phyloP scores from a whole-genome alignment of 1,140 invertebrate genomes.

The Apolygus lucorum region DNA sequence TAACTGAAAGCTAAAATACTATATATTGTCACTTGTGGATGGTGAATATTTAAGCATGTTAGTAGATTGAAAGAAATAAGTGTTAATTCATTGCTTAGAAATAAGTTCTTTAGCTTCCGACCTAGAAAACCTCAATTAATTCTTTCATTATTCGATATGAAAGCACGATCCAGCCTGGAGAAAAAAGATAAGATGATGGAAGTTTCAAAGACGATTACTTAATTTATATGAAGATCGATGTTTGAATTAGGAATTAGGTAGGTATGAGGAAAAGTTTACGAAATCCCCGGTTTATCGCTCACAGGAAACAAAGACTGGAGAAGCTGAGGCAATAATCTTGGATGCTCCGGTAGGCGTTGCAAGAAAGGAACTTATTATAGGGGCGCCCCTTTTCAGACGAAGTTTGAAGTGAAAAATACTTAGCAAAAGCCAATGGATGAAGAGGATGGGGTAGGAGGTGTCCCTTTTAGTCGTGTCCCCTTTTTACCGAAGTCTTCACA shows the following conservation, averaged over 20 bases:
- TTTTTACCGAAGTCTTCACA: neutral
- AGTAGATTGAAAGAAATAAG: too few species aligned
- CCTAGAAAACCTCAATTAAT: too few species aligned
- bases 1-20: too few species aligned
- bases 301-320: conserved; percentile 1
- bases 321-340: neutral
- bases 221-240: neutral
- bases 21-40: too few species aligned
- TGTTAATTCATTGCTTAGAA: too few species aligned
- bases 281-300: conserved; percentile 3
- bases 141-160: too few species aligned
- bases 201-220: neutral
- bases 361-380: neutral
- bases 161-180: too few species aligned
- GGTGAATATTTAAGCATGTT: too few species aligned
- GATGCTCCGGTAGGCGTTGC: neutral
- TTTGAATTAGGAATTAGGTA: neutral
- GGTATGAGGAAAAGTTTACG: neutral
- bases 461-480: too few species aligned
- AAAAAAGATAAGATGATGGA: neutral
- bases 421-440: neutral
- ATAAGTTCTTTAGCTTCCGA: too few species aligned
- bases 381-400: neutral
- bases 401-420: conserved; percentile 14
- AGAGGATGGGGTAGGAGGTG: neutral